Evolutionary conservation across 2,797 vertebrate species (phyloP), one percentile per base, ranked within the genome.

Genomic region (Arrhamphus sclerolepis): DNA sequence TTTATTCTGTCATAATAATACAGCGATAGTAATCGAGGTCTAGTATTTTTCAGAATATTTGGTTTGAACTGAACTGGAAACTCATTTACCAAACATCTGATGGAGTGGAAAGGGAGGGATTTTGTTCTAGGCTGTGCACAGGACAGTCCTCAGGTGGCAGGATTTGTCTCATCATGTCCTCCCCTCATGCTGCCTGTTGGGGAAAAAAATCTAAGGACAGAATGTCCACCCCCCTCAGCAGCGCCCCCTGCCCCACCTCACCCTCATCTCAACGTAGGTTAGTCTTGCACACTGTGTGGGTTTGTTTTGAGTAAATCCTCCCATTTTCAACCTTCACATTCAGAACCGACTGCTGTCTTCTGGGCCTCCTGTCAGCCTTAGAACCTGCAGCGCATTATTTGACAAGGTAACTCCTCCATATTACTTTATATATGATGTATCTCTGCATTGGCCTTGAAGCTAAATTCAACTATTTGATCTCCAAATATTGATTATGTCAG

Each of bases 261-360:
- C 48, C 46, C 40, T 29, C 60, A 63, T 44, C 55, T 55, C 17
- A 67, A 76, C 60, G 77, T 78, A 78, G 72, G 34, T 38, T 66
- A 74, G 78, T 85, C 79, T 81, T 80, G 80, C 86, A 82, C 77
- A 66, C 54, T 90, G 83, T 91, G 69, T 90, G 80, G 89, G 77
- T 87, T 88, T 89, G 78, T 89, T 87, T 89, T 88, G 80, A 90
- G 88, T 91, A 89, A 91, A 91, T 82, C 84, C 84, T 89, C 84
- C 89, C 85, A 81, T 91, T 90, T 77, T 91, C 83, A 87, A 93
- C 91, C 89, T 90, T 82, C 89, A 92, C 89, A 92, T 92, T 93
- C 91, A 94, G 93, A 94, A 93, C 87, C 92, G 91, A 69, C 91
- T 93, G 90, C 92, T 94, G 91, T 94, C 92, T 74, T 94, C 92